A percentile compares a stretch with the other conserved stretches of the same genome.
These are phyloP conservation scores for Paelopatides confundens DNA, from an alignment of 53 echinoderm and acorn worm species.

Conservation along the genomic window DNA sequence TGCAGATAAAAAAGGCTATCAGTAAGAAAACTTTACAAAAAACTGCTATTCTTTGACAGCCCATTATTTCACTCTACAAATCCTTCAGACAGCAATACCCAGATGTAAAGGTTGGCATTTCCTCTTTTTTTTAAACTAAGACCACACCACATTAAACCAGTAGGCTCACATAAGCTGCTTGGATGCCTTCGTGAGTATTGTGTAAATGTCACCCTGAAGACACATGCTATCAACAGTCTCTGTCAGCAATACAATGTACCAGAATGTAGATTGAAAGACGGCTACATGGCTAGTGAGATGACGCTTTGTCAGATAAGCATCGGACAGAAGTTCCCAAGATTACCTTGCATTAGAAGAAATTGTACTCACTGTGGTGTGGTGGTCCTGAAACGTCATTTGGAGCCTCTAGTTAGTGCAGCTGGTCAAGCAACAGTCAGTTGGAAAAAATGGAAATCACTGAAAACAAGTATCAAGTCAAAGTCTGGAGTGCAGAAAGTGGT, in stretches of 20 bases:
- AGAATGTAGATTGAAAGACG: constrained; percentile 23
- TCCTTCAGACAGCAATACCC: constrained; percentile 2
- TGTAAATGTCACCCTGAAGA: constrained; percentile 29
- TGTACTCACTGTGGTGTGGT: too few species aligned
- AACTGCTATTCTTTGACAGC: constrained; percentile 15
- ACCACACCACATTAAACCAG: constrained; percentile 19
- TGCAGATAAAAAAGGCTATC: too few species aligned
- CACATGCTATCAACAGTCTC: constrained; percentile 33
- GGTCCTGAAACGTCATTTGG: too few species aligned
- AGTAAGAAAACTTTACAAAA: background rate
- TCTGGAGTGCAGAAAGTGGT: constrained; percentile 23
- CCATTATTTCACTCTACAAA: constrained; percentile 12
- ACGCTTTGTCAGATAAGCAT: constrained; percentile 18
- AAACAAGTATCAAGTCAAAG: background rate
- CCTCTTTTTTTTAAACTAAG: constrained; percentile 29
- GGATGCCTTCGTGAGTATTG: constrained; percentile 31
- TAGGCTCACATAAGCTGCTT: background rate
- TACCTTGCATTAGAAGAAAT: too few species aligned
- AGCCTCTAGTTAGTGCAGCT: too few species aligned
- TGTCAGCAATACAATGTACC: background rate
- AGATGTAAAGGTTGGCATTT: constrained; percentile 13
- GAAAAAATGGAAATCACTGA: constrained; percentile 32
- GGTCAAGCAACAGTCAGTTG: constrained; percentile 12
- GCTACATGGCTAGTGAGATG: constrained; percentile 37
- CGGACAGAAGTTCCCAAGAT: background rate